phyloP scores from a whole-genome alignment of 1,140 invertebrate genomes.

The Triops longicaudatus region DNA sequence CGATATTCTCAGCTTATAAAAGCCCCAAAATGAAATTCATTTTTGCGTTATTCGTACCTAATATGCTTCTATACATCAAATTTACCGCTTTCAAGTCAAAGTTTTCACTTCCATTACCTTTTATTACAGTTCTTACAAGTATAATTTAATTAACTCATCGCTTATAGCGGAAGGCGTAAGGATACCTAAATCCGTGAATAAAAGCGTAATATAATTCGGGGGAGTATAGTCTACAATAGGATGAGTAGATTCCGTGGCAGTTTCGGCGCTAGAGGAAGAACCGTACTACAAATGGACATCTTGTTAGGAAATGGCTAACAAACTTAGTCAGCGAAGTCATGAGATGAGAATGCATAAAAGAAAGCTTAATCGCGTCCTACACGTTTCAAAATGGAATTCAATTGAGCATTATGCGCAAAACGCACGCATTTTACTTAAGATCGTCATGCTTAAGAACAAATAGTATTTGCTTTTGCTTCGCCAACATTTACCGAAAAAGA shows the following conservation, averaged over 20 bases:
- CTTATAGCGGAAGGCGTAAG: constrained; percentile 91
- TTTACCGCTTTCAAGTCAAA: neutral
- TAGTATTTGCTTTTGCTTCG: too few species aligned
- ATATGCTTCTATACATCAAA: too few species aligned
- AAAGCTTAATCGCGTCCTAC: too few species aligned
- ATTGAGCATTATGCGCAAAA: too few species aligned
- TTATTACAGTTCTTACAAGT: constrained; percentile 51
- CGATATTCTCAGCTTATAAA: too few species aligned
- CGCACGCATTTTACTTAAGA: constrained; percentile 23
- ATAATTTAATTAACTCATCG: constrained; percentile 93
- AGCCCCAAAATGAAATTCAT: too few species aligned
- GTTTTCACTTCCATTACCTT: neutral
- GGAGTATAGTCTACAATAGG: constrained; percentile 94
- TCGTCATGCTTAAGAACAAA: too few species aligned
- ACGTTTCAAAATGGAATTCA: constrained; percentile 44
- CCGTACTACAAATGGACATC: constrained; percentile 30
- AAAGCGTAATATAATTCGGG: constrained; percentile 78
- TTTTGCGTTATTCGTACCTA: too few species aligned
- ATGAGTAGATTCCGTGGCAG: constrained; percentile 42
- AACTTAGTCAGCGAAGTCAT: too few species aligned
- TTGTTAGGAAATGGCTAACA: too few species aligned
- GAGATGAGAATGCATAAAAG: too few species aligned
- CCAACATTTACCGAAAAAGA: too few species aligned
- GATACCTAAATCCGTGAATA: constrained; percentile 93
- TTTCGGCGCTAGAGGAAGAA: constrained; percentile 53